Evolutionary conservation across 2,888 invertebrate species (phyloP), one percentile per base, ranked within the genome.

Genomic region (Augiades crinisus): DNA sequence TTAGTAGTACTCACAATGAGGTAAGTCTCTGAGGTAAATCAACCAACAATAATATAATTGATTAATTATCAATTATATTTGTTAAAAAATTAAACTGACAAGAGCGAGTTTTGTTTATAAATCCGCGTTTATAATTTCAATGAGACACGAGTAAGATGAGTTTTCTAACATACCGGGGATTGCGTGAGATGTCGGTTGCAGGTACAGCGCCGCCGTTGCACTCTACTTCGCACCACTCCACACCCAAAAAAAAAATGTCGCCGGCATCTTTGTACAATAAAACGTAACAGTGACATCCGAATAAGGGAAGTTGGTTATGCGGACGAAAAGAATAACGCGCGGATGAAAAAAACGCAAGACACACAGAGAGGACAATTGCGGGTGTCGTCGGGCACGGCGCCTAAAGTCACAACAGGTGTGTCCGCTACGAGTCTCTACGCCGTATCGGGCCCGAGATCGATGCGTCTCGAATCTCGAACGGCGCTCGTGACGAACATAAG

Each of bases 131-230:
- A n/a, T n/a, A n/a, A 24, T 24, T 24, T 24, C 2, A 24, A 24
- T 24, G 7, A 24, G 6, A 7, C 4, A 10, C 10, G 33, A 49
- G 62, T 67, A 62, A 65, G 62, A 62, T 61, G 68, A 75, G 75
- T 75, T 86, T 85, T 87, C 85, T 82, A 80, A 65, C 84, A 85
- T 86, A 77, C 85, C 83, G 63, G 47, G 53, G 61, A 57, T 83
- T 71, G 86, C 85, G 82, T 85, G 87, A 64, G 64, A 57, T 57
- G 59, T 47, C 40, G 55, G 53, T 50, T 46, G 47, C 51, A 57
- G 52, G 38, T 58, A 63, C 56, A 61, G 63, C 55, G 57, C 63
- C 61, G 64, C 53, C 76, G 86, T 78, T 67, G 70, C 83, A 84
- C 78, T 82, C 85, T 78, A 86, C 67, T 87, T 86, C 78, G 68